Percentiles rank a stretch among this genome's conserved stretches.
phyloP scores from a whole-genome alignment of 37 sponge, comb jelly and placozoan species.

The Tethya wilhelma region DNA sequence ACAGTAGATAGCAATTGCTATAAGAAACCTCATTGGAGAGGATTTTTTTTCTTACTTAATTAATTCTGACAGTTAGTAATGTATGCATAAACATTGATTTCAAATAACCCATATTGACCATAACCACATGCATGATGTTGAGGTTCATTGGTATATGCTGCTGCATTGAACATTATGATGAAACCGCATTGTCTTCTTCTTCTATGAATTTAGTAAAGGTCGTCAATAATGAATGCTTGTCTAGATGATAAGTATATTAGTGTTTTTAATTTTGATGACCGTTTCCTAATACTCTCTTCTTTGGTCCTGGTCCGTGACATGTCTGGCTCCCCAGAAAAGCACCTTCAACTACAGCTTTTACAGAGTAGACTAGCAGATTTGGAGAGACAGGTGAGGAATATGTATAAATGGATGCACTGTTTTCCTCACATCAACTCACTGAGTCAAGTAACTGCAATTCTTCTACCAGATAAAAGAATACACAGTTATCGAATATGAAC shows the following conservation, averaged over 20 bases:
- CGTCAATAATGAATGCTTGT: background rate
- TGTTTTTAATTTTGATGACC: constrained; percentile 2
- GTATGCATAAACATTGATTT: no score
- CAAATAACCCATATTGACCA: no score
- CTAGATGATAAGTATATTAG: background rate
- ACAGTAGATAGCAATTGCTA: no score
- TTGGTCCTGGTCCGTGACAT: no score
- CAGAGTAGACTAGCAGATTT: constrained; percentile 6
- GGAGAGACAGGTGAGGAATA: constrained; percentile 29
- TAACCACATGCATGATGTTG: no score
- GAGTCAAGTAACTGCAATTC: background rate
- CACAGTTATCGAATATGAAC: constrained; percentile 31
- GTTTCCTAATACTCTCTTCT: background rate
- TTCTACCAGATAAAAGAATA: constrained; percentile 32
- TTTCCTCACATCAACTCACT: no score
- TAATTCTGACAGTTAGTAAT: no score
- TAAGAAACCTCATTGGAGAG: no score
- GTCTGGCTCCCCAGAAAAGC: background rate
- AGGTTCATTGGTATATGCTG: no score
- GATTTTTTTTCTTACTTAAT: no score
- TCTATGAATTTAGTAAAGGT: background rate
- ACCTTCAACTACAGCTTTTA: background rate
- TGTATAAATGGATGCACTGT: background rate
- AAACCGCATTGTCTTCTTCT: no score
- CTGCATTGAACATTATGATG: no score